Evolutionary conservation across 2,113 vertebrate genomes (phyloP), one percentile per base, ranked within the genome.

Genomic region (Bufo gargarizans): DNA sequence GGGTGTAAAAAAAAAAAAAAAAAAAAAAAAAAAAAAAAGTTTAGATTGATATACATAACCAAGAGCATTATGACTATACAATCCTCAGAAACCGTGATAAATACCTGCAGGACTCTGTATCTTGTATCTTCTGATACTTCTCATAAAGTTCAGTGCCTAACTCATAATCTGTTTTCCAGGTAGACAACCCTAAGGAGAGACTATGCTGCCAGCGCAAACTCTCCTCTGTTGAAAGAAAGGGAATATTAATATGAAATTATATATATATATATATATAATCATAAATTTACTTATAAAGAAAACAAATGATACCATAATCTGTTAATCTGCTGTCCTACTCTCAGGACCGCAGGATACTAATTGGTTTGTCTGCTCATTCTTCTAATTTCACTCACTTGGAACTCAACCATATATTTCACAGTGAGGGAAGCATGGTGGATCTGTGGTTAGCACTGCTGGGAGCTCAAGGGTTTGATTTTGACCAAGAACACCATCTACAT

Each of bases 131-230:
- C 90, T 96, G 96, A 97, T 97, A 98, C 78, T 92, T 95, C 89
- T 96, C 94, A 91, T 95, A 97, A 79, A 99, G 94, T 58, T 97
- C 94, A 86, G 93, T 94, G 65, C 96, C 96, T 91, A 98, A 95
- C 84, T 96, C 94, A 14, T 93, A 97, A 94, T 99, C 98, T 76
- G 96, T 90, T 0, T 92, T 90, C 97, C 97, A 98, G 50, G 96
- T 95, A 43, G 95, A 96, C 79, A 0, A 85, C 85, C 96, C 95
- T 88, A 97, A 92, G 86, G 97, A 95, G 88, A 98, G 96, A 83
- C 96, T 96, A 80, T 91, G 93, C 91, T 97, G 95, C 98, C 98
- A 99, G 85, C 95, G 94, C 33, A 92, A 90, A 85, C 89, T 96
- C 89, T 96, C 98, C 98, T 89, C 78, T 91, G 93, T 20, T 4